Evolutionary conservation across 2,797 vertebrate genomes (phyloP), one percentile per base, ranked within the genome.

Genomic region (Petrocephalus schoutedeni): DNA sequence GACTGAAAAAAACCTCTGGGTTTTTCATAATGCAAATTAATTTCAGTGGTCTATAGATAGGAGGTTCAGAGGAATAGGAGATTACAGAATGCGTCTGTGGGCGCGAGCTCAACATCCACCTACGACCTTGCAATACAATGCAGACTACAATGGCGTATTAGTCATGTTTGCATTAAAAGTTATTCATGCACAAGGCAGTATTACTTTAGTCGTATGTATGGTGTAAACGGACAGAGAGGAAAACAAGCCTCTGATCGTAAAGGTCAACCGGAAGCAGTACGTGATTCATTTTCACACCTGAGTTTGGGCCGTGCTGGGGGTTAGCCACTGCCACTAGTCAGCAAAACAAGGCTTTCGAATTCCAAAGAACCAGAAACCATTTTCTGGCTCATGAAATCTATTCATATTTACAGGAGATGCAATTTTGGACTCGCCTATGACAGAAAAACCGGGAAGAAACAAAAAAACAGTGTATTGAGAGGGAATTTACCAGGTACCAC

Each of bases 271-370:
- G 88, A 88, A 88, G 36, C 41, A 58, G 16, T 1, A 85, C 16
- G 54, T 86, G 88, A 88, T 61, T 88, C 88, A 88, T 88, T 77
- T 59, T 88, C 88, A 86, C 88, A 86, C 84, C 57, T 57, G 23
- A 16, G 49, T 67, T 32, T 21, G 59, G 49, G 49, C 21, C 16
- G 32, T 74, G 54, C 21, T 61, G 36, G 36, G 12, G 54, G 12
- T 19, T 57, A 74, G 53, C 54, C 61, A 36, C 19, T 28, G n/a
- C 4, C 41, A 14, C 45, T 71, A 28, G 87, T 23, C 49, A 59
- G 87, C 12, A 53, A 67, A n/a, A 32, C 36, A 7, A 85, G 41
- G 64, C 83, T 59, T 16, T 23, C 4, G 41, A 51, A 5, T 74
- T 36, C 16, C 58, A 21, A 64, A 59, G 58, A 32, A 58, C 19